Evolutionary conservation across 2,797 vertebrate species (phyloP).

Genomic region (Bovichtus variegatus): DNA sequence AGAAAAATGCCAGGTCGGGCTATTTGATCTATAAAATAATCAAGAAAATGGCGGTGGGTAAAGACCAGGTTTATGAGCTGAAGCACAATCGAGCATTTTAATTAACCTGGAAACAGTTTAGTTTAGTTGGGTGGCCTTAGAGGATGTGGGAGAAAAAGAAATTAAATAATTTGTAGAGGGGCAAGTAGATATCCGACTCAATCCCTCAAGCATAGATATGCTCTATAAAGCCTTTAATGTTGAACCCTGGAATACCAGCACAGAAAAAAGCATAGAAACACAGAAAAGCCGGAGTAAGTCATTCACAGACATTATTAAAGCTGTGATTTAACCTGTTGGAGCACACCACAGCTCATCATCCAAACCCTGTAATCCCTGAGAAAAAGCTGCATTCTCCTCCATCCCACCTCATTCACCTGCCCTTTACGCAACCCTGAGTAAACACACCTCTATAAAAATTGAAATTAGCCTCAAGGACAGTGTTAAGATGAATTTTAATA

Average conservation of each 20-base stretch:
- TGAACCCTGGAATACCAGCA: background rate
- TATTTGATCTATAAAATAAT: too few relatives aligned
- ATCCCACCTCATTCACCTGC: slow-evolving; percentile 36
- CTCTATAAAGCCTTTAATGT: too few relatives aligned
- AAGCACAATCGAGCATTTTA: too few relatives aligned
- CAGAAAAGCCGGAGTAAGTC: slow-evolving; percentile 7
- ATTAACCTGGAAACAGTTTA: too few relatives aligned
- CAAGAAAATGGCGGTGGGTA: too few relatives aligned
- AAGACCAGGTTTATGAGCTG: too few relatives aligned
- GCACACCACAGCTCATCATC: slow-evolving; percentile 40
- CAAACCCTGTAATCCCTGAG: slow-evolving; percentile 30
- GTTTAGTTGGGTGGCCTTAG: too few relatives aligned
- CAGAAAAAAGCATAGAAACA: slow-evolving; percentile 16
- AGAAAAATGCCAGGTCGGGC: too few relatives aligned
- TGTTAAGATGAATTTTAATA: slow-evolving; percentile 64
- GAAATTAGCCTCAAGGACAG: slow-evolving; percentile 69
- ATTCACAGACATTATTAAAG: slow-evolving; percentile 42
- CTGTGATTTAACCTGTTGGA: slow-evolving; percentile 52
- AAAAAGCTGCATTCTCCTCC: slow-evolving; percentile 48
- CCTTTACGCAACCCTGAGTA: slow-evolving; percentile 61
- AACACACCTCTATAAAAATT: slow-evolving; percentile 69
- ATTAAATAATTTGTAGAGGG: too few relatives aligned
- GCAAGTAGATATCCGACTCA: too few relatives aligned
- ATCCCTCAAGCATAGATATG: too few relatives aligned
- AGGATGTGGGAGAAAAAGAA: too few relatives aligned